Percentiles rank a stretch among this genome's conserved stretches.
These are phyloP conservation scores for Rhombomys opimus DNA, from an alignment of 2,113 vertebrate genomes.

Conservation along the genomic window DNA sequence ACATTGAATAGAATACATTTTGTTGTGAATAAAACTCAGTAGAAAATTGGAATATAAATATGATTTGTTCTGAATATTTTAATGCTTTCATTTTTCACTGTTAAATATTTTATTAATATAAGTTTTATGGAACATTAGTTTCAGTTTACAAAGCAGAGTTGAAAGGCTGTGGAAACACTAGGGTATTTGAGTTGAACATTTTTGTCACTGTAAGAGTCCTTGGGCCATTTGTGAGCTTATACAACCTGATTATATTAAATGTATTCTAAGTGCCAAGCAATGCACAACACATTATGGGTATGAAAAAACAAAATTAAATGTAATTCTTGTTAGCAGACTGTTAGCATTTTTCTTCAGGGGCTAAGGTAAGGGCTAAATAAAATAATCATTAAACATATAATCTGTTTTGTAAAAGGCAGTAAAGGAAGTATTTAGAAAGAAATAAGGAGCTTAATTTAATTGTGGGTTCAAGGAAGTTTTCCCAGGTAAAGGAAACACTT, in stretches of 20 bases:
- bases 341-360: background rate
- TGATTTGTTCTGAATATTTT: conserved; percentile 33
- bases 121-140: conserved; percentile 49
- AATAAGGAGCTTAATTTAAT: conserved; percentile 1
- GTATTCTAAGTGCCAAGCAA: conserved; percentile 2
- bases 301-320: background rate
- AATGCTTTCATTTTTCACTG: conserved; percentile 53
- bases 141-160: conserved; percentile 36
- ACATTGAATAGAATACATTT: background rate
- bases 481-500: background rate
- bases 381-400: conserved; percentile 42
- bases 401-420: background rate
- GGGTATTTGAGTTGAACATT: background rate
- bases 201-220: conserved; percentile 18
- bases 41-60: conserved; percentile 51
- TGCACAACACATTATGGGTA: background rate
- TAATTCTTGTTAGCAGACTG: background rate
- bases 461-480: background rate
- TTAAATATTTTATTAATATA: conserved; percentile 42
- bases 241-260: background rate
- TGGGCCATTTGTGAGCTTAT: background rate
- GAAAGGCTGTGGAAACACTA: conserved; percentile 19
- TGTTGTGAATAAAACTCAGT: conserved; percentile 35
- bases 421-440: background rate
- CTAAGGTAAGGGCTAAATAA: background rate